Evolutionary conservation across 2,113 vertebrate species (phyloP), one percentile per base, ranked within the genome.

Genomic region (Mirza zaza): DNA sequence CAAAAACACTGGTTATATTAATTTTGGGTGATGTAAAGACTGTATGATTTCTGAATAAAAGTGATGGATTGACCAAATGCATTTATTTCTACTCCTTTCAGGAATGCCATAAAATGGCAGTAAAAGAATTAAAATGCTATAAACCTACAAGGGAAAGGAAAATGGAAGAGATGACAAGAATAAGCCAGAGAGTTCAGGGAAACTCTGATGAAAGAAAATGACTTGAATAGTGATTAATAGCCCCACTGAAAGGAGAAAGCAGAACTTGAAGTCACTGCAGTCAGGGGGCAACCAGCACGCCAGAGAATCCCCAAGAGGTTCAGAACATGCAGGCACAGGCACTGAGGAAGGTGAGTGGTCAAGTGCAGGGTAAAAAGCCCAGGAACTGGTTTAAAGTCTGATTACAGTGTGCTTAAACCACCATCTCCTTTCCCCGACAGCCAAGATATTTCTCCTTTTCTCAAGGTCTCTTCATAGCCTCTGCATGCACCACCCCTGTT

Each of bases 51-150:
- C 73, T 92, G 48, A 94, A 88, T 71, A 73, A 76, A 83, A 87
- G 34, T 55, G 42, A 79, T n/a, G 14, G 20, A 23, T 36, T 93
- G 29, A 70, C 82, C n/a, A 80, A 91, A 88, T 84, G 77, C 18
- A 32, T 42, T 83, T 71, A 71, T 36, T 88, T 91, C 91, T 85
- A 20, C 1, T 73, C 36, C 55, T 17, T 87, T 91, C 7, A 81
- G 45, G 91, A 96, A 93, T n/a, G 27, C 39, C 48, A 76, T 67
- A 84, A 87, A 80, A 91, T 75, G 18, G 9, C 20, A 84, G 34
- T 68, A 68, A 81, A 90, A 79, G 12, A 73, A 87, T 79, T 68
- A 88, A 80, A 84, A 91, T 81, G 73, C 67, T 55, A 7, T 21
- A 68, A 75, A 57, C 10, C 14, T 84, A 65, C 6, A 67, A 63